phyloP scores from a whole-genome alignment of 2,888 invertebrate genomes.

The Danaus chrysippus region DNA sequence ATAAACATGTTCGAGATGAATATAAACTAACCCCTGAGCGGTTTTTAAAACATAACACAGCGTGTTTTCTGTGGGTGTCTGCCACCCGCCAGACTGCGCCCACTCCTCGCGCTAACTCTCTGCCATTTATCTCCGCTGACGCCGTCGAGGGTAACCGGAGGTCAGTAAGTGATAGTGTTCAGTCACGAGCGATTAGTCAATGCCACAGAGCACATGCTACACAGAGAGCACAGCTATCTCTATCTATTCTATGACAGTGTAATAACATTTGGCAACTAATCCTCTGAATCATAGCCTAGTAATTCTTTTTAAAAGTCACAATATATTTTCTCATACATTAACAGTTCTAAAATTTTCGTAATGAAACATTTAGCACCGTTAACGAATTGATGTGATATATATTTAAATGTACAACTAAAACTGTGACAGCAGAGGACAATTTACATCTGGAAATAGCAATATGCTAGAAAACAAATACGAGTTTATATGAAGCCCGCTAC shows the following conservation, averaged over 20 bases:
- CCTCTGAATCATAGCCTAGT: conserved; percentile 17
- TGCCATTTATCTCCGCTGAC: conserved; percentile 40
- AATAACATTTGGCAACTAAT: conserved; percentile 22
- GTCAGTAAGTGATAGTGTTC: conserved; percentile 41
- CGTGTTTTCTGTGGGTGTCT: conserved; percentile 46
- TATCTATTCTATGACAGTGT: conserved; percentile 17
- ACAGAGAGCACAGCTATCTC: conserved; percentile 22
- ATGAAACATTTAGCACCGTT: not conserved
- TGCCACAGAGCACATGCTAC: conserved; percentile 33
- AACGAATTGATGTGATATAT: not conserved
- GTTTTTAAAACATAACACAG: conserved; percentile 51
- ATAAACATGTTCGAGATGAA: conserved; percentile 58
- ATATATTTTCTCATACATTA: conserved; percentile 11
- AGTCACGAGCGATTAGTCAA: conserved; percentile 40
- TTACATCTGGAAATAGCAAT: conserved; percentile 26
- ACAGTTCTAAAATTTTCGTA: conserved; percentile 4
- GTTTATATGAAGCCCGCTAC: conserved; percentile 36
- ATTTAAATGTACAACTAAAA: conserved; percentile 7
- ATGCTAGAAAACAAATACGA: conserved; percentile 35
- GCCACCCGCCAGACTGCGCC: conserved; percentile 39
- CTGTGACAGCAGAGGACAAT: conserved; percentile 14
- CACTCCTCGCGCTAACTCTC: conserved; percentile 35
- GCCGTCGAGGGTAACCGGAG: conserved; percentile 41
- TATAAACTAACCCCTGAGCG: conserved; percentile 58
- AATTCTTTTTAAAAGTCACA: conserved; percentile 13